Conservation (phyloP, 2,888 invertebrate species). For the Bedellia somnulentella region DNA sequence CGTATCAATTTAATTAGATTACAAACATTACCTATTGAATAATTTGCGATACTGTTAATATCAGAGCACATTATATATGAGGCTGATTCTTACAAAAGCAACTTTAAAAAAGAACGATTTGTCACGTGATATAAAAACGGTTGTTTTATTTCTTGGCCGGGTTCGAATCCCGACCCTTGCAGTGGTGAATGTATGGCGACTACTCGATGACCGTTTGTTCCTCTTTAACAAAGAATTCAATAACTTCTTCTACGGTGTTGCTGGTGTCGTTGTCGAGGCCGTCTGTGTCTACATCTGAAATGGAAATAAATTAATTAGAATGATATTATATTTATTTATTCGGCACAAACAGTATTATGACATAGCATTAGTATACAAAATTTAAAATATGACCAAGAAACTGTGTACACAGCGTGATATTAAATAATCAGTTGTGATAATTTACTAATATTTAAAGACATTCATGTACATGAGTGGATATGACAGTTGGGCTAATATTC, state of each 20-base stretch:
- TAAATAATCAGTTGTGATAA: no score
- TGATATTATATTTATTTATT: no score
- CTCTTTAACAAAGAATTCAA: constrained; percentile 98
- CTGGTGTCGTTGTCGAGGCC: constrained; percentile 81
- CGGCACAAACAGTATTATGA: no score
- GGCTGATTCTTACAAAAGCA: not conserved
- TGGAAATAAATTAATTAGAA: no score
- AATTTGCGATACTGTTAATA: constrained; percentile 22
- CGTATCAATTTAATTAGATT: constrained; percentile 56
- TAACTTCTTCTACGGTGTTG: constrained; percentile 91
- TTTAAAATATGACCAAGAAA: no score
- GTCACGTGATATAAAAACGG: no score
- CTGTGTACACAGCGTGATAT: no score
- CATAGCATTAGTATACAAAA: no score
- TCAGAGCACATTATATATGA: constrained; percentile 2
- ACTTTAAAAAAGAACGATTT: not conserved
- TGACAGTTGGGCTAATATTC: no score
- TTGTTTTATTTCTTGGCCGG: constrained; percentile 21
- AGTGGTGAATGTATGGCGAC: constrained; percentile 30
- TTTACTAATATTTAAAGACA: no score
- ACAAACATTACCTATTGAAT: constrained; percentile 54
- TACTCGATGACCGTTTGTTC: constrained; percentile 83
- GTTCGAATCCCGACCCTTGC: constrained; percentile 25
- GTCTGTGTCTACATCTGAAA: constrained; percentile 91
- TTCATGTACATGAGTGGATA: no score